Conservation (phyloP, 2,797 vertebrate genomes). For the Ficedula albicollis region DNA sequence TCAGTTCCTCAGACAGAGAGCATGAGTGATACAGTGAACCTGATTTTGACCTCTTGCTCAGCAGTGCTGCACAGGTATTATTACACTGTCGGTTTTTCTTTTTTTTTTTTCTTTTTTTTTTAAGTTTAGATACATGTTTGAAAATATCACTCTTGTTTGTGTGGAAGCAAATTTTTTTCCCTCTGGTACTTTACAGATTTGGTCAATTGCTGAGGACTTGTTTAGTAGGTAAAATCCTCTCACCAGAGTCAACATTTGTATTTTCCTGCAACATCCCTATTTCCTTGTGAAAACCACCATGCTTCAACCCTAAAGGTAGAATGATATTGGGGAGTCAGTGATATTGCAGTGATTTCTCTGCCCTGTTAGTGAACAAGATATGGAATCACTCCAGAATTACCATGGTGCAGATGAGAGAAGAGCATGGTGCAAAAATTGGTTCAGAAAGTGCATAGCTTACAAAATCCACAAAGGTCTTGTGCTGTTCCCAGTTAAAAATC, state of each 20-base stretch:
- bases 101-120: too few species aligned
- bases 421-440: not conserved
- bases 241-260: not conserved
- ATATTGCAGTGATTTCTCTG: not conserved
- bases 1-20: not conserved
- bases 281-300: not conserved
- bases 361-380: not conserved
- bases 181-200: not conserved
- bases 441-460: not conserved
- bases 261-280: not conserved
- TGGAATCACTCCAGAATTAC: not conserved
- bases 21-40: not conserved
- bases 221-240: not conserved
- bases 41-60: constrained; percentile 13
- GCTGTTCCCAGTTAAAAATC: not conserved
- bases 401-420: not conserved
- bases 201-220: not conserved
- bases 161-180: constrained; percentile 36
- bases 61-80: not conserved
- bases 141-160: constrained; percentile 59
- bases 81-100: not conserved
- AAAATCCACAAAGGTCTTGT: not conserved
- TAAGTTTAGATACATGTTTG: constrained; percentile 33
- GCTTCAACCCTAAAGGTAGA: not conserved
- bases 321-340: not conserved